These are phyloP conservation scores for Gephyroberyx darwinii DNA, from an alignment of 2,797 vertebrate genomes.

Conservation along the genomic window DNA sequence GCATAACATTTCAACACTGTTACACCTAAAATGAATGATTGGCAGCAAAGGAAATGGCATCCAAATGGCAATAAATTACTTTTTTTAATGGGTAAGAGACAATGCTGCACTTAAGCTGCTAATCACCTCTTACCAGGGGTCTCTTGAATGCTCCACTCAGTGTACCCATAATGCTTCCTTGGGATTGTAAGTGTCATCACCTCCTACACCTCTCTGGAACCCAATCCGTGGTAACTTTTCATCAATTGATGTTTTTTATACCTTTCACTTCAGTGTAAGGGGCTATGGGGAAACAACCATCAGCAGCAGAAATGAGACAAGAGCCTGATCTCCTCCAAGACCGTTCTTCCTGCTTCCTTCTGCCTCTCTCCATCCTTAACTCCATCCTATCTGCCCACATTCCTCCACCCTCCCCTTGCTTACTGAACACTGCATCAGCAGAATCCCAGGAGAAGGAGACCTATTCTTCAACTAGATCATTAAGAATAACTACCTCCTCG, in stretches of 20 bases:
- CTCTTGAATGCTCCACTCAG: conserved; percentile 48
- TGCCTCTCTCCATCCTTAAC: conserved; percentile 61
- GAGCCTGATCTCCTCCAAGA: conserved; percentile 59
- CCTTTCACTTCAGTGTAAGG: conserved; percentile 27
- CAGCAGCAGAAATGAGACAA: conserved; percentile 60
- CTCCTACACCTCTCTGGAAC: conserved; percentile 53
- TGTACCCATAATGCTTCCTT: conserved; percentile 45
- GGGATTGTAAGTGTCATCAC: conserved; percentile 67
- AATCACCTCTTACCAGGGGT: conserved; percentile 21
- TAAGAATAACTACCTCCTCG: conserved; percentile 60
- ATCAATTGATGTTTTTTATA: conserved; percentile 38
- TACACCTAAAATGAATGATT: conserved; percentile 29
- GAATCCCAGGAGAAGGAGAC: conserved; percentile 56
- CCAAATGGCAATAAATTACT: conserved; percentile 42
- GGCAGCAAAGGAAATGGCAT: conserved; percentile 22
- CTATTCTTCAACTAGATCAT: conserved; percentile 70
- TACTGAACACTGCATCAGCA: conserved; percentile 66
- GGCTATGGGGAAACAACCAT: conserved; percentile 54
- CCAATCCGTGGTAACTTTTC: conserved; percentile 48
- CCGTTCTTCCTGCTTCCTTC: conserved; percentile 42
- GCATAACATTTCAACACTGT: conserved; percentile 11
- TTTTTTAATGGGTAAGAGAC: conserved; percentile 45
- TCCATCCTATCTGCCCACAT: conserved; percentile 62
- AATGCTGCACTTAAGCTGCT: conserved; percentile 46
- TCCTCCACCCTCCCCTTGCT: conserved; percentile 37